Evolutionary conservation across 2,797 vertebrate species (phyloP).

Genomic region (Brachyalestes nurse): DNA sequence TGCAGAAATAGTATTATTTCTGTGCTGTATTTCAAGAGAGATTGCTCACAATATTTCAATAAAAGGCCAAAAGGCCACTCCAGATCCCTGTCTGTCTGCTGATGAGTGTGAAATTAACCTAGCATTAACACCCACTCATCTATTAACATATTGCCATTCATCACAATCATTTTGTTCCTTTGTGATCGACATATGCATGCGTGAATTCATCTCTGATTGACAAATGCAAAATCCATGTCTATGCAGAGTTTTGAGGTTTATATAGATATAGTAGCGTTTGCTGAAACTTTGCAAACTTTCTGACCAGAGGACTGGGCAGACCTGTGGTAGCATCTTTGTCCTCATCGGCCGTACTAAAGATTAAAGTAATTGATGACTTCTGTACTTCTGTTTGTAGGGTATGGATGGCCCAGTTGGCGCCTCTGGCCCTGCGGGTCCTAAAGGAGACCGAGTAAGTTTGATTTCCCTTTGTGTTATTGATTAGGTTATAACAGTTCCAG

Average conservation of each 20-base stretch:
- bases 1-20: neutral
- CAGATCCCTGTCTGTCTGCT: conserved; percentile 66
- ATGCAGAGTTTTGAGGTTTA: neutral
- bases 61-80: conserved; percentile 37
- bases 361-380: neutral
- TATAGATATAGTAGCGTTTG: neutral
- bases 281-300: neutral
- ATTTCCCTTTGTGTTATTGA: neutral
- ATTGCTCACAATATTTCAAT: neutral
- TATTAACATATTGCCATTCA: conserved; percentile 73
- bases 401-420: conserved; percentile 90
- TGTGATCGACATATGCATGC: conserved; percentile 65
- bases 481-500: neutral
- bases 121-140: conserved; percentile 80
- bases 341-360: neutral
- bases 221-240: conserved; percentile 52
- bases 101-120: conserved; percentile 75
- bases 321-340: neutral
- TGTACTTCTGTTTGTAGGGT: conserved; percentile 78
- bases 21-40: neutral
- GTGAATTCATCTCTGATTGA: conserved; percentile 40
- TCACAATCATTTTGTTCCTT: conserved; percentile 62
- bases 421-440: conserved; percentile 94
- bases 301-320: neutral
- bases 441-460: conserved; percentile 94